Conservation (phyloP, 2,888 invertebrate genomes). For the Odontothrips loti region DNA sequence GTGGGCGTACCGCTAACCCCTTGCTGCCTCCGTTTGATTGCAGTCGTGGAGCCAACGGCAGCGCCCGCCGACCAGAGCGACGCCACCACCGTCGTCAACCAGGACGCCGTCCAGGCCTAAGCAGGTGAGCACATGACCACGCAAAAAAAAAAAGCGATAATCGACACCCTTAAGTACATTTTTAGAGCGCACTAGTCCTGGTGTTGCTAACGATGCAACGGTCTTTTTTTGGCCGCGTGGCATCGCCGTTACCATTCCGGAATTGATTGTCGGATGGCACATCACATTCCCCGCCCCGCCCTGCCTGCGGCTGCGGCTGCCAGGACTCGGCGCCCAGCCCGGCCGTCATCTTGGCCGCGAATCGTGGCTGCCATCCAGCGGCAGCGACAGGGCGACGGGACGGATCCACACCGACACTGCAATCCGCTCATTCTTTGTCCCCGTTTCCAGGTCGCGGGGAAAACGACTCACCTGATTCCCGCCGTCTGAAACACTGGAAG, state of each 20-base stretch:
- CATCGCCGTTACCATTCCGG: too few species aligned
- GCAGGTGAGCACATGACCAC: neutral
- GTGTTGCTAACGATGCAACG: too few species aligned
- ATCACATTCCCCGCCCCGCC: too few species aligned
- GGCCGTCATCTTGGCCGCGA: too few species aligned
- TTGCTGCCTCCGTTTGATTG: neutral
- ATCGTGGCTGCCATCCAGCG: neutral
- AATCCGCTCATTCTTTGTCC: conserved; percentile 18
- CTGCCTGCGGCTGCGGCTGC: too few species aligned
- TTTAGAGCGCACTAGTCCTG: too few species aligned
- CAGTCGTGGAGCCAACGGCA: neutral
- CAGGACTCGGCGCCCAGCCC: too few species aligned
- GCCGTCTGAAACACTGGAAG: neutral
- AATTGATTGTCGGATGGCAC: too few species aligned
- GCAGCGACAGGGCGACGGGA: neutral
- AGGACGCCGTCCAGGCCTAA: neutral
- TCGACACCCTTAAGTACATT: too few species aligned
- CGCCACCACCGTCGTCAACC: neutral
- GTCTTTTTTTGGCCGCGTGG: too few species aligned
- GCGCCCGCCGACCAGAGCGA: neutral
- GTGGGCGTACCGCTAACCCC: neutral
- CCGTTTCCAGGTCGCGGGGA: conserved; percentile 16
- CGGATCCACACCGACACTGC: too few species aligned
- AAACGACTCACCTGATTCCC: conserved; percentile 19
- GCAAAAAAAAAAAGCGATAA: too few species aligned